These are phyloP conservation scores for Burhinus bistriatus DNA, from an alignment of 2,113 vertebrate genomes.

Conservation along the genomic window DNA sequence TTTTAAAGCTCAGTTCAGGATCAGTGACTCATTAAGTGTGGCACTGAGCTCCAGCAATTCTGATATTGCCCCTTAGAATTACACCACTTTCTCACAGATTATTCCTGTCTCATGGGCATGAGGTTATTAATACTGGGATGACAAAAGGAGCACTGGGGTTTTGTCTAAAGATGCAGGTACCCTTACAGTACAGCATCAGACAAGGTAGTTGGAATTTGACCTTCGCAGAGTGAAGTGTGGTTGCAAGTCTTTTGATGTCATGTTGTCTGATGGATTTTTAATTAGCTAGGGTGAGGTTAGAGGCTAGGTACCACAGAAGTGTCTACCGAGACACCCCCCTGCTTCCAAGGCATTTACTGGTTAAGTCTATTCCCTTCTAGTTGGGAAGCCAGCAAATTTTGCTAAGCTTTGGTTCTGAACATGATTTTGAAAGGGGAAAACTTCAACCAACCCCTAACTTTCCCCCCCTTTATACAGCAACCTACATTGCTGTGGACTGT, in stretches of 20 bases:
- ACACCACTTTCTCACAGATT: constrained; percentile 17
- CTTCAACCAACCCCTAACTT: not conserved
- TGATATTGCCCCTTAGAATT: not conserved
- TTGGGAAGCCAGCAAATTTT: not conserved
- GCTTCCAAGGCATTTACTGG: not conserved
- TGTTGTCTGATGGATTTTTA: constrained; percentile 23
- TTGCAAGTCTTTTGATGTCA: not conserved
- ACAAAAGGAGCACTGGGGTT: not conserved
- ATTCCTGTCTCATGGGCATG: not conserved
- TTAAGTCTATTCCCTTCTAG: not conserved
- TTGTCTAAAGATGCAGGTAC: not conserved
- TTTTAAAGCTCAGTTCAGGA: constrained; percentile 10
- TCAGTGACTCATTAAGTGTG: constrained; percentile 46
- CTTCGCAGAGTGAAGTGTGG: not conserved
- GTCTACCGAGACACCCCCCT: not conserved
- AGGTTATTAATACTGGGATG: not conserved
- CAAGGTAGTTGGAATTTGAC: not conserved
- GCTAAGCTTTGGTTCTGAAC: not conserved
- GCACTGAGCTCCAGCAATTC: constrained; percentile 25
- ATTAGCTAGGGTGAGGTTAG: not conserved
- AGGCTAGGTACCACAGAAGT: not conserved
- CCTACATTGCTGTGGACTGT: not conserved
- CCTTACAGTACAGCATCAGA: not conserved
- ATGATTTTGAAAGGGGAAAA: not conserved
- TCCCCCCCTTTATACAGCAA: not conserved